Conservation (phyloP, 1,140 invertebrate genomes). For the Ridgeia piscesae region DNA sequence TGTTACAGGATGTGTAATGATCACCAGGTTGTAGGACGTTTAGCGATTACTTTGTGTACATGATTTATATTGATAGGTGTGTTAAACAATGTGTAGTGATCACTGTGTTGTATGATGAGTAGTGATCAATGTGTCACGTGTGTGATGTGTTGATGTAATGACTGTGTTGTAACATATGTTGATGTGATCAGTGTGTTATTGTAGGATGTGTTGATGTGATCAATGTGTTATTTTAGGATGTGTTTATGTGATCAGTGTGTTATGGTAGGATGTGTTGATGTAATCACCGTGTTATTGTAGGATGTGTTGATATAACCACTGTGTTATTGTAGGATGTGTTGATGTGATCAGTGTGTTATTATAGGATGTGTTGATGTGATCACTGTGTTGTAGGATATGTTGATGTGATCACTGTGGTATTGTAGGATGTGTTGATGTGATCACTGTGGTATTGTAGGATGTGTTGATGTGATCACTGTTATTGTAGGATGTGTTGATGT, state of each 20-base stretch:
- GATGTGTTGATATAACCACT: not conserved
- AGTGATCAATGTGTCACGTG: not conserved
- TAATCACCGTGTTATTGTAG: not conserved
- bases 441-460: not conserved
- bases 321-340: not conserved
- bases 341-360: not conserved
- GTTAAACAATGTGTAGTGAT: not conserved
- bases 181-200: not conserved
- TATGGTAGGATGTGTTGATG: not conserved
- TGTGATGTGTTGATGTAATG: not conserved
- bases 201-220: conserved; percentile 1
- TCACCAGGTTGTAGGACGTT: not conserved
- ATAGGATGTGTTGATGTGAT: not conserved
- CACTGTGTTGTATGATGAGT: not conserved
- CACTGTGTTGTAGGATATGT: not conserved
- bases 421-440: not conserved
- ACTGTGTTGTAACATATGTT: not conserved
- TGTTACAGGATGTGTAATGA: not conserved
- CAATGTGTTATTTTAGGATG: not conserved
- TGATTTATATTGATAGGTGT: too few relatives aligned
- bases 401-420: not conserved
- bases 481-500: not conserved
- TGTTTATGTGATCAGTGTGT: not conserved
- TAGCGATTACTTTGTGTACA: not conserved
- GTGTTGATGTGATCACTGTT: not conserved